Base-by-base conservation (phyloP, 2,888 invertebrate species). In the Orthonevra nobilis region DNA sequence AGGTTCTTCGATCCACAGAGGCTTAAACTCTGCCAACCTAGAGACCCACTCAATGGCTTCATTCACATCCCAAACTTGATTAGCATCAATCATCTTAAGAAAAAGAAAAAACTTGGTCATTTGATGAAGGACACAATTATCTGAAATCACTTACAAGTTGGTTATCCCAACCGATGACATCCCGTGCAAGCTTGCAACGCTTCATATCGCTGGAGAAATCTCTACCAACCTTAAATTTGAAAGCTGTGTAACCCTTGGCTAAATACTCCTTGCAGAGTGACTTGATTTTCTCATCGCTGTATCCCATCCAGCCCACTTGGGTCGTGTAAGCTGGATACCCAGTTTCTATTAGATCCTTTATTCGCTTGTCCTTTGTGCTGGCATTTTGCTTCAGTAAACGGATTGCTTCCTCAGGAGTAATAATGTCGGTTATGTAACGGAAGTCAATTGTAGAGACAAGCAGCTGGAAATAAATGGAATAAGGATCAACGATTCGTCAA, bases 1-100 rank as follows among this genome's bases (percentile, higher is more conserved):
- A 0, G 97, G 97, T 85, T 97, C 97, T 87, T 97, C 97, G 64
- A 97, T 96, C 97, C 97, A 97, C 58, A 93, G 87, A 1, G 94
- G 92, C 83, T 94, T 93, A 84, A 93, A 93, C 34, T 92, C 91
- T 0, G 93, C 92, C 68, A 97, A 87, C 56, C 92, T 89, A 86
- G 92, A 93, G 93, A 96, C 94, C 96, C 96, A 97, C 7, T 92
- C 92, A 68, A 97, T 95, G 0, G 97, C 94, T 87, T 96, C 92
- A 63, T 92, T 89, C 2, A 96, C 94, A 84, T 95, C 94, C 97
- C 97, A 97, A 1, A 94, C 92, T 90, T 95, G 96, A 87, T 96
- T 96, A 0, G 96, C 95, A 85, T 96, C 96, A 2, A 96, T 91
- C 95, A 96, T 96, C 92, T 94, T 5, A 38, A 40, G 23, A 2